Base-by-base conservation (phyloP, 2,888 invertebrate species). In the Pheosia gnoma region DNA sequence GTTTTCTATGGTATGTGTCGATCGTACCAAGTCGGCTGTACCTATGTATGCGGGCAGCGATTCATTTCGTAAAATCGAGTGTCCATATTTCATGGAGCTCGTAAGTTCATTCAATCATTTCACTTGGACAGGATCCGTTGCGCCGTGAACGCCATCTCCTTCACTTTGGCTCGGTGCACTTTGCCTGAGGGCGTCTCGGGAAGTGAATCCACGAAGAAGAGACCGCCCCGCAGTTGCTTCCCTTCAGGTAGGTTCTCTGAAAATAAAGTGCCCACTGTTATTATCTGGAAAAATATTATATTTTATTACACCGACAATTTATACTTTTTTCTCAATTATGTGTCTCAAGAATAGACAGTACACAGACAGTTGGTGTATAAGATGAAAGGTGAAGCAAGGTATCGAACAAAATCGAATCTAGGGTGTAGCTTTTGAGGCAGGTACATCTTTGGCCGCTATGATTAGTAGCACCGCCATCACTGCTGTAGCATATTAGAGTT, bases 151-250 rank as follows among this genome's bases (percentile, higher is more conserved):
- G 84, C 82, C 49, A 83, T 71, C 38, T 84, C 80, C 62, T 67
- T 76, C 36, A 83, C 69, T 67, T 77, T 81, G 2, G 69, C 61
- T 56, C 85, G 71, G 64, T 85, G 77, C n/a, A 85, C 49, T 77
- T 86, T 86, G 25, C 83, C 84, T 6, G 84, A 81, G 5, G 83
- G 75, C 41, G 83, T 83, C 43, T 73, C 60, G 3, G 84, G 84
- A 37, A 85, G 72, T 8, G 71, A 65, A 49, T 84, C 82, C 57
- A 84, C 62, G 74, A 77, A 85, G 74, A 85, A 83, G 47, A 81
- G 59, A 37, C 81, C 85, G 43, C 81, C 81, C 54, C 71, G 76
- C 45, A 85, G 66, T 60, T 72, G 78, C 57, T 82, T 82, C 36
- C 74, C 67, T 36, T 78, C 76, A 7, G 81, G 79, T 60, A 85